phyloP scores from a whole-genome alignment of 2,888 invertebrate species.

The Pseudanteris insignis region DNA sequence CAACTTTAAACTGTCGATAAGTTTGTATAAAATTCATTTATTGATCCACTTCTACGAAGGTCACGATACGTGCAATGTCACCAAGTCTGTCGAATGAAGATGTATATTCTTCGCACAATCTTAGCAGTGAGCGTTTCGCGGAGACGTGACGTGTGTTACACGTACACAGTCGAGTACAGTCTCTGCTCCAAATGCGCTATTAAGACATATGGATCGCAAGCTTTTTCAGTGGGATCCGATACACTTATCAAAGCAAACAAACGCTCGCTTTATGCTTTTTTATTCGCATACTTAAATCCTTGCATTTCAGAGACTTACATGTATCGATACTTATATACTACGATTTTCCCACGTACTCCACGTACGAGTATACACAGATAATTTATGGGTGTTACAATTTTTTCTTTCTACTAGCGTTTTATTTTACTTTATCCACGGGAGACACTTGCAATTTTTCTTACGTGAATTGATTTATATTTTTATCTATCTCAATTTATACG shows the following conservation, averaged over 20 bases:
- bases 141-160: neutral
- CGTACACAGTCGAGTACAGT: slow-evolving; percentile 2
- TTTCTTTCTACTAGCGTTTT: neutral
- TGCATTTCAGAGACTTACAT: slow-evolving; percentile 9
- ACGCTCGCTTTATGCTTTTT: slow-evolving; percentile 41
- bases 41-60: too few relatives aligned
- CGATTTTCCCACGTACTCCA: slow-evolving; percentile 39
- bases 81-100: too few relatives aligned
- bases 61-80: too few relatives aligned
- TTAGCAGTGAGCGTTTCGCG: slow-evolving; percentile 2
- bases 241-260: slow-evolving; percentile 45
- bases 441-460: too few relatives aligned
- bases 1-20: too few relatives aligned
- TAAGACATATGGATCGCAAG: slow-evolving; percentile 41
- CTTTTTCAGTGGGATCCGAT: slow-evolving; percentile 35
- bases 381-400: neutral
- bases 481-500: too few relatives aligned
- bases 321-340: too few relatives aligned
- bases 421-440: too few relatives aligned
- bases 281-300: slow-evolving; percentile 31
- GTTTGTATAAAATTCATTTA: too few relatives aligned
- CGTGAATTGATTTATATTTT: too few relatives aligned
- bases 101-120: slow-evolving; percentile 3
- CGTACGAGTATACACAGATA: neutral
- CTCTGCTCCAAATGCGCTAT: slow-evolving; percentile 18